Conservation (phyloP, 2,797 vertebrate species). For the Sebastes kiyomatsui region DNA sequence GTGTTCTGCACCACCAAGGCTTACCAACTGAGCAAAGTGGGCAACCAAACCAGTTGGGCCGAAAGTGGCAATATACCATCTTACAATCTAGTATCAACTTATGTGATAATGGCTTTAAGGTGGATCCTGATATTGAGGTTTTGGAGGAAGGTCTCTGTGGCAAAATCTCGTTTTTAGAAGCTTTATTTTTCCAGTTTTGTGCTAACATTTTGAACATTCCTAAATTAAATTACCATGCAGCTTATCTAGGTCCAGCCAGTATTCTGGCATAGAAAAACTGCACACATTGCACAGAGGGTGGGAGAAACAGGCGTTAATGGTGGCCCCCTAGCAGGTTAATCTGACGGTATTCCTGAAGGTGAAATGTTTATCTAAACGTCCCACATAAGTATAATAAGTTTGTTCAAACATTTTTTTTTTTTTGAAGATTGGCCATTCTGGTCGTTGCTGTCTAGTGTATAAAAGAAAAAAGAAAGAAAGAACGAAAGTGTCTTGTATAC, state of each 20-base stretch:
- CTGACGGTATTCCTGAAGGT: too few species aligned
- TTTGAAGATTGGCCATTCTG: neutral
- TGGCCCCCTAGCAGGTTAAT: too few species aligned
- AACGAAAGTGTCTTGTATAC: neutral
- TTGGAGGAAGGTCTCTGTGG: neutral
- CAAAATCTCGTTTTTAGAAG: neutral
- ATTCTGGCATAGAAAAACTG: neutral
- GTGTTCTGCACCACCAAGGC: neutral
- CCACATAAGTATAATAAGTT: too few species aligned
- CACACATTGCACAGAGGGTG: neutral
- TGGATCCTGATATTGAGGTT: neutral
- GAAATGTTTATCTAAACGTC: too few species aligned
- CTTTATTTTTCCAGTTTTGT: neutral
- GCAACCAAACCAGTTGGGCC: too few species aligned
- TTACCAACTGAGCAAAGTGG: neutral
- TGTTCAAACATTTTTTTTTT: too few species aligned
- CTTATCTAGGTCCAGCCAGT: neutral
- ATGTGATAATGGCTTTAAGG: neutral
- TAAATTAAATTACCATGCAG: neutral
- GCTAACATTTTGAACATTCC: neutral
- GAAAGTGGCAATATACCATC: neutral
- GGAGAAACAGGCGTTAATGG: neutral
- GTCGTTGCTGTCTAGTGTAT: neutral
- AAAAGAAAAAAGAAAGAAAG: too few species aligned
- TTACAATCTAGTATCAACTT: neutral